Evolutionary conservation across 2,797 vertebrate species (phyloP).

Genomic region (Syngnathus rostellatus): DNA sequence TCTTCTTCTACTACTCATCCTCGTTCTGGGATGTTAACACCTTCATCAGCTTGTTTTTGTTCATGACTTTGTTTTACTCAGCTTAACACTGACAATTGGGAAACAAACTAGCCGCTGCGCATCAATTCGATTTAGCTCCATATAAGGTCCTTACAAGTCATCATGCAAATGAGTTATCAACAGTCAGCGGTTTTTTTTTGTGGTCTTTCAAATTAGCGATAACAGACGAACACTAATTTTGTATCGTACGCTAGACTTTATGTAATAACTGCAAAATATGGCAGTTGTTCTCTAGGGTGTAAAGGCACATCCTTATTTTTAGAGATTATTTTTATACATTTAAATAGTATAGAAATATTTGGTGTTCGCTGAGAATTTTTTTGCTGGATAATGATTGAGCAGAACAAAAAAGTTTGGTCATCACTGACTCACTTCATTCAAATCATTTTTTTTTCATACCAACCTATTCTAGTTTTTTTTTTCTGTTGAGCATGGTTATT

Average conservation of each 20-base stretch:
- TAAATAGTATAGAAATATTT: no score
- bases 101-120: conserved; percentile 26
- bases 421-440: conserved; percentile 66
- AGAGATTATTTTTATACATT: no score
- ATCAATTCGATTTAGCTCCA: neutral
- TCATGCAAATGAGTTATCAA: neutral
- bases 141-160: neutral
- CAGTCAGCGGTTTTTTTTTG: neutral
- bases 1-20: conserved; percentile 20
- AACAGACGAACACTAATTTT: neutral
- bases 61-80: conserved; percentile 55
- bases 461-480: conserved; percentile 41
- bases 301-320: no score
- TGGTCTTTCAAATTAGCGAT: neutral
- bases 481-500: conserved; percentile 79
- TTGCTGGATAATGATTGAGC: neutral
- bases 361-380: no score
- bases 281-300: no score
- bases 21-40: conserved; percentile 43
- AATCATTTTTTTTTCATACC: conserved; percentile 25
- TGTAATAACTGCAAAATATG: no score
- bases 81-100: conserved; percentile 76
- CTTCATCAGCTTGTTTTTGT: conserved; percentile 30
- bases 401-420: conserved; percentile 41
- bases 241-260: neutral